Base-by-base conservation (phyloP, 1,140 invertebrate genomes). In the Medauroidea extradentata region DNA sequence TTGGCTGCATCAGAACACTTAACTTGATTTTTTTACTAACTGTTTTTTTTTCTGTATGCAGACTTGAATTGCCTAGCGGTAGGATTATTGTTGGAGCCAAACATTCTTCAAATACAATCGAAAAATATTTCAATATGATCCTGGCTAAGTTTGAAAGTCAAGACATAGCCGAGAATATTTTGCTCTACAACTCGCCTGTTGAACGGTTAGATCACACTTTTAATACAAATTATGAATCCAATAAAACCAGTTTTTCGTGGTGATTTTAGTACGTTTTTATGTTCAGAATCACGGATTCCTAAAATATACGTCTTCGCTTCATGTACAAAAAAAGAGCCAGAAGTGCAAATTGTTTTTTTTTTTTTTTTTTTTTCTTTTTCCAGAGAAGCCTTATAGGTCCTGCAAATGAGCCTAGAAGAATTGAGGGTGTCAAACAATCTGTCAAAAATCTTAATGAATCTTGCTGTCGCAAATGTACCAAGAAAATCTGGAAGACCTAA, bases 41-140 rank as follows among this genome's bases (percentile, higher is more conserved):
- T 34, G 49, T 23, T 25, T 55, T 18, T 46, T 61, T 25, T 55
- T 18, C 38, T 61, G 50, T 57, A 53, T 8, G 27, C 29, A 19
- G 52, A 24, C 56, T 60, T 60, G 60, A 75, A 73, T 58, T 75
- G 68, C 27, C 48, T 53, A 14, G 53, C 57, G 16, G 68, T 67
- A 8, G 71, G 73, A 60, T 74, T 76, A 51, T 74, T 71, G 60
- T 73, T 74, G 42, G 60, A 60, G 7, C 73, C 69, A n/a, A 70
- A 67, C 61, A 55, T 44, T 44, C 50, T 49, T 51, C 70, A 42
- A 19, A 75, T 66, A 8, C 54, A 57, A 13, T 57, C 48, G 65
- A 75, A 76, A 61, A 75, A 71, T 8, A 68, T 42, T 66, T 76
- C 73, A n/a, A 75, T 48, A 57, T 73, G 70, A 61, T 76, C 73